Evolutionary conservation across 2,113 vertebrate genomes (phyloP), one percentile per base, ranked within the genome.

Genomic region (Elaphurus davidianus): DNA sequence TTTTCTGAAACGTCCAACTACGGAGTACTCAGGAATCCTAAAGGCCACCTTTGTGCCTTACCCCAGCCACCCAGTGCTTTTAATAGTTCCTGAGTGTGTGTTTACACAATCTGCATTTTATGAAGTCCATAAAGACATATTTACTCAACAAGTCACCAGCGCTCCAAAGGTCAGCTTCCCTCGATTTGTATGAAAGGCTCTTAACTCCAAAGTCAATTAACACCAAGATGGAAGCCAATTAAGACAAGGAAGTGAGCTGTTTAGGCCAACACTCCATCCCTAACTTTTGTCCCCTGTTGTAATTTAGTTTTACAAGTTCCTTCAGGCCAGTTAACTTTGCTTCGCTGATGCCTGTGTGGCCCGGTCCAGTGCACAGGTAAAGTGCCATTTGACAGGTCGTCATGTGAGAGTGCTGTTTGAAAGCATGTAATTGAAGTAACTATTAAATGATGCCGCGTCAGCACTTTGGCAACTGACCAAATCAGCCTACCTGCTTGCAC

Each of bases 101-200:
- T 98, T 97, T 98, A 95, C 95, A 96, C 87, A 97, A 84, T 83
- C 92, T 98, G 40, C 7, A 36, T 98, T 95, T 98, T 87, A 89
- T 93, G 98, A 21, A 76, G 90, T 94, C 71, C 93, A 97, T 98
- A 98, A 98, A 98, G 96, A 81, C 88, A 28, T 97, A 93, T 97
- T 97, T 97, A 96, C 60, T 25, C 87, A 97, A 93, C 82, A 97
- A 97, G 84, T 97, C 94, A 54, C 79, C 82, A 92, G 94, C 1
- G 11, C 95, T 98, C 90, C 96, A 92, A 97, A 97, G 94, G 62
- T 97, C 96, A 97, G 81, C 79, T 83, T 81, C 79, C 83, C 87
- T 92, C 14, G 23, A 79, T 15, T 2, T 96, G 67, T 97, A 62
- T 9, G 0, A 97, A 98, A 91, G 85, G 57, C 83, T 27, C 97